These are phyloP conservation scores for Fratercula arctica DNA, from an alignment of 2,797 vertebrate genomes.

Conservation along the genomic window DNA sequence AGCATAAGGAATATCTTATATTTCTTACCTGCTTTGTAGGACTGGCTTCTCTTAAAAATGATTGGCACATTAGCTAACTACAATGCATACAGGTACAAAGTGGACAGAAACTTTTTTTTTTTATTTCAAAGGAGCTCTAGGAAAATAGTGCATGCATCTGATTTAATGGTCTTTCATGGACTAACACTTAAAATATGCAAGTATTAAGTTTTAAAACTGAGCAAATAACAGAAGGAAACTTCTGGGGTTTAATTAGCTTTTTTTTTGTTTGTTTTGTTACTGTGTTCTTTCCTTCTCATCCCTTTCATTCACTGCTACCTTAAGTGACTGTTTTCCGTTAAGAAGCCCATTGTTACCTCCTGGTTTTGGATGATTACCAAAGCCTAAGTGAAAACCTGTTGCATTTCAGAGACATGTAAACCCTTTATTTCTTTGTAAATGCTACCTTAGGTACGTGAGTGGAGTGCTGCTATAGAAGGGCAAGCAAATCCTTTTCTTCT, in stretches of 20 bases:
- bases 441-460: background rate
- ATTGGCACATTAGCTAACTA: background rate
- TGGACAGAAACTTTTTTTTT: background rate
- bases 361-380: background rate
- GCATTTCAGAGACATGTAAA: background rate
- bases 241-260: background rate
- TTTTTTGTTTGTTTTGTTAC: background rate
- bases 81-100: background rate
- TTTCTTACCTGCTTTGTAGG: background rate
- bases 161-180: background rate
- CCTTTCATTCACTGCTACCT: background rate
- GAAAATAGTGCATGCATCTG: background rate
- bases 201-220: background rate
- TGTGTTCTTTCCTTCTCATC: background rate
- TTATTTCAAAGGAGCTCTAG: background rate
- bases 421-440: background rate
- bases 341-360: background rate
- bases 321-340: background rate
- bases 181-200: background rate
- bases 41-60: background rate
- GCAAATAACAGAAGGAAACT: background rate
- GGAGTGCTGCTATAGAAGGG: background rate
- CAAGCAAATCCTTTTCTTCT: background rate
- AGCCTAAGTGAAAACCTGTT: background rate
- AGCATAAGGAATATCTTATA: background rate